phyloP scores from a whole-genome alignment of 2,113 vertebrate species.

The Panurus biarmicus region DNA sequence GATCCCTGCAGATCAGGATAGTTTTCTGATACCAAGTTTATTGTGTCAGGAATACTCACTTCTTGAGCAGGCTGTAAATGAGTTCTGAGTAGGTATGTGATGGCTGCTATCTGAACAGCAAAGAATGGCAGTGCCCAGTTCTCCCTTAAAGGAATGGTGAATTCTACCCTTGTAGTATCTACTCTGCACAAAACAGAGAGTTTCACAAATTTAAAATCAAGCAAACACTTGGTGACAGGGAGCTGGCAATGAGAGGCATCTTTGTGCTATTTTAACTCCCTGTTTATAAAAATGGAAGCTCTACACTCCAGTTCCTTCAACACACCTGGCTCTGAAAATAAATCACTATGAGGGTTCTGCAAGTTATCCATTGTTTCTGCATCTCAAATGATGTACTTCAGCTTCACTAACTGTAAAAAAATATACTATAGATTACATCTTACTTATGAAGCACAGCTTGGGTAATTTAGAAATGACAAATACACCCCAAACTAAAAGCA shows the following conservation, averaged over 20 bases:
- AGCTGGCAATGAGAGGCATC: not conserved
- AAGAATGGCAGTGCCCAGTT: constrained; percentile 98
- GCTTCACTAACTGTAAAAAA: not conserved
- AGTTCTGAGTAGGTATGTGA: constrained; percentile 85
- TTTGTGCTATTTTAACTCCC: not conserved
- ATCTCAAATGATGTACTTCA: not conserved
- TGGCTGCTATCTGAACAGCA: constrained; percentile 85
- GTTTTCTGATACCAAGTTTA: not conserved
- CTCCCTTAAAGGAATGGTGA: constrained; percentile 95
- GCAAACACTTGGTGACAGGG: not conserved
- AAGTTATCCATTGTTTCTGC: not conserved
- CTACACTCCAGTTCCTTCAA: not conserved
- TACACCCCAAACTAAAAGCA: not conserved
- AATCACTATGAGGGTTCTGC: not conserved
- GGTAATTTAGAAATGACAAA: not conserved
- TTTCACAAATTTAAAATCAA: not conserved
- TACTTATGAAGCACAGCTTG: not conserved
- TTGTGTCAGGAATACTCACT: constrained; percentile 66
- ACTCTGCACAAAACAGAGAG: constrained; percentile 72
- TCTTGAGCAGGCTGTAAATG: constrained; percentile 77
- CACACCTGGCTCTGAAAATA: not conserved
- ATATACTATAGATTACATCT: not conserved
- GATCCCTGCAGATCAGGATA: not conserved
- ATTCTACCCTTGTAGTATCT: constrained; percentile 95
- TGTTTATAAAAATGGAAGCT: not conserved